Evolutionary conservation across 2,797 vertebrate genomes (phyloP), one percentile per base, ranked within the genome.

Genomic region (Mormyrus proboscirostris): DNA sequence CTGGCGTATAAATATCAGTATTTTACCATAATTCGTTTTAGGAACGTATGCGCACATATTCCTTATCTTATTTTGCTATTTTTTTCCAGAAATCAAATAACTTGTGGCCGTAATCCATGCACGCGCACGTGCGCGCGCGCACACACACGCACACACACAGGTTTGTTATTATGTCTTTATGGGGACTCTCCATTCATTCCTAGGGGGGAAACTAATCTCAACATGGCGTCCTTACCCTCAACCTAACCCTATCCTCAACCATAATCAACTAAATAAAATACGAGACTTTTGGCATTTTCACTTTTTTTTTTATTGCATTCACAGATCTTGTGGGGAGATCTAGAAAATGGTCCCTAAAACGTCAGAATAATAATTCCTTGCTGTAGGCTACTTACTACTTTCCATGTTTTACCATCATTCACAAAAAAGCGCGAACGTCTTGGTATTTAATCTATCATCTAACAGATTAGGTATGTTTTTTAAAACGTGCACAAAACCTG

Each of bases 21-120:
- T 94, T 91, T 90, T 91, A 92, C 92, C 87, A 90, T 89, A 93
- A 93, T 93, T 93, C 92, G 91, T 69, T 90, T 93, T 92, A 92
- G 85, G 93, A 90, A 92, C 29, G 1, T 33, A 69, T 69, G 29
- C 10, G 90, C 90, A 91, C 89, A 93, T 95, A 91, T 94, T 91
- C 88, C 84, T 83, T 89, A 41, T 47, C 29, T 41, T 53, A 16
- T 47, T 49, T 33, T 51, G 41, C 22, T 6, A 25, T 44, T 4
- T 33, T 51, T 86, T 33, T 59, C 14, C 19, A 33, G 6, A 59
- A 41, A 59, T 12, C 51, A 87, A 59, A 44, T 57, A 33, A 53
- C 22, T 86, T 14, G 53, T 10, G 10, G 9, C 8, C 33, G 16
- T 59, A 59, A 59, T 19, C 51, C 53, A 38, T 14, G 33, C 53